Conservation (phyloP, 1,140 invertebrate genomes). For the Macrotrachela quadricornifera region DNA sequence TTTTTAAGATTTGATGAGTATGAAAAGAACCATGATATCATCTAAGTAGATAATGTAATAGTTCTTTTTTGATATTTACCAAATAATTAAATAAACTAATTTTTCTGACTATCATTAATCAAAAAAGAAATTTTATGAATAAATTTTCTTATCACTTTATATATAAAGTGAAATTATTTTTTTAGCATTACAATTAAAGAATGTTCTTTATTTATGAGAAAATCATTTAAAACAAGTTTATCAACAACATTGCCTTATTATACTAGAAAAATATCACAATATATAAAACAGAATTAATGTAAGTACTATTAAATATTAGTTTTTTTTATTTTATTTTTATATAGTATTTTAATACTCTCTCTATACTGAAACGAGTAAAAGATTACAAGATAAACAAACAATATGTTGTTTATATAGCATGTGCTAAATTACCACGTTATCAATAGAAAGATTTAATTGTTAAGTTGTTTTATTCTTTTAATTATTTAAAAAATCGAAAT, state of each 20-base stretch:
- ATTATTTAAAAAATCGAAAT: too few species aligned
- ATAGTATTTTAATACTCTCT: slow-evolving; percentile 57
- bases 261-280: slow-evolving; percentile 60
- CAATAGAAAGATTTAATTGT: slow-evolving; percentile 55
- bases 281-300: slow-evolving; percentile 76
- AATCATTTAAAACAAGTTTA: slow-evolving; percentile 51
- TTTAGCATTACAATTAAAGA: slow-evolving; percentile 67
- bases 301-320: too few species aligned
- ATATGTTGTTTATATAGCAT: slow-evolving; percentile 91
- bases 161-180: neutral
- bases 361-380: slow-evolving; percentile 72
- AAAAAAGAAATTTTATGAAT: too few species aligned
- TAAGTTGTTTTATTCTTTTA: too few species aligned
- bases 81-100: too few species aligned
- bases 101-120: too few species aligned
- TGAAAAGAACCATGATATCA: too few species aligned
- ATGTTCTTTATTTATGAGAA: slow-evolving; percentile 91
- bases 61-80: too few species aligned
- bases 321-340: too few species aligned
- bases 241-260: slow-evolving; percentile 69
- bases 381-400: slow-evolving; percentile 92
- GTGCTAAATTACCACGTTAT: slow-evolving; percentile 64
- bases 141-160: neutral
- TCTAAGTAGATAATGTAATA: too few species aligned
- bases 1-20: too few species aligned